Base-by-base conservation (phyloP, 2,113 vertebrate genomes). In the Brienomyrus longianalis region DNA sequence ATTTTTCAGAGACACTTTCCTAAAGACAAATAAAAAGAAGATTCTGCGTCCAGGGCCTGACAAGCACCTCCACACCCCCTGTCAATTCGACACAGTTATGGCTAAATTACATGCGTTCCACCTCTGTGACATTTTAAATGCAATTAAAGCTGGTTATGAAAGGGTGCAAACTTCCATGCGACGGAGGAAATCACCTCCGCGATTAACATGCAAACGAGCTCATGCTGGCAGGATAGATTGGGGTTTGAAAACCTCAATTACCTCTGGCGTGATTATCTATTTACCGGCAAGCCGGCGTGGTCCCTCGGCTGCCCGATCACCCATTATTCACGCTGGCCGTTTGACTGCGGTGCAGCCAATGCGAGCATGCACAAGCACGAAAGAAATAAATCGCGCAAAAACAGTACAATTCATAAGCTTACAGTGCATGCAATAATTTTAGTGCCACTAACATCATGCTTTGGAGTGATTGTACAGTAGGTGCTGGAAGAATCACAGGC, bases 171-270 rank as follows among this genome's bases (percentile, higher is more conserved):
- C 97, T 97, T 97, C 96, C 97, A 97, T 96, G 96, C 97, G 97
- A 98, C 97, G 97, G 96, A 98, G 97, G 95, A 97, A 98, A 97
- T 98, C 97, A 96, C 96, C 95, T 96, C 96, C 95, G 97, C 98
- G 98, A 99, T 99, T 99, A 99, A 98, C 98, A 99, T 99, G 98
- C 98, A 98, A 99, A 99, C 97, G 97, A 99, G 98, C 97, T 98
- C 98, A 98, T 90, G 98, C 97, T 98, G 98, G 97, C 97, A 97
- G 97, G 97, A 97, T 97, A 98, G 98, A 99, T 99, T 98, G 98
- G 97, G 98, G 97, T 99, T 98, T 99, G 98, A 99, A 99, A 99
- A 98, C 98, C 98, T 98, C 98, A 99, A 98, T 99, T 99, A 99
- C 98, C 98, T 98, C 97, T 97, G 74, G 97, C 98, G 97, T 98